Conservation (phyloP, 2,888 invertebrate genomes). For the Melitaea athalia region DNA sequence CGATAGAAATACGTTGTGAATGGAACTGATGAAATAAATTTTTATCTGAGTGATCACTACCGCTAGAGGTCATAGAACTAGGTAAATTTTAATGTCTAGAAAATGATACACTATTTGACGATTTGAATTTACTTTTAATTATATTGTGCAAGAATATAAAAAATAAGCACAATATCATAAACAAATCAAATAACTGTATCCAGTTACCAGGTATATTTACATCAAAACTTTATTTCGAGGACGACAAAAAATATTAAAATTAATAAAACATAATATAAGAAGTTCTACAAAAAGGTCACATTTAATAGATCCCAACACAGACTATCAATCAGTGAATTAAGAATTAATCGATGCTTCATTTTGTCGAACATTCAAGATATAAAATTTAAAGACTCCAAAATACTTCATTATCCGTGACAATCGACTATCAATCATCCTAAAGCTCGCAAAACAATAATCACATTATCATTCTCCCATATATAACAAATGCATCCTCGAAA, state of each 20-base stretch:
- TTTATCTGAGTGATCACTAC: slow-evolving; percentile 22
- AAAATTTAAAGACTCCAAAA: slow-evolving; percentile 62
- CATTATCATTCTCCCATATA: slow-evolving; percentile 79
- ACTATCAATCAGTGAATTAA: slow-evolving; percentile 42
- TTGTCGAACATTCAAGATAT: slow-evolving; percentile 49
- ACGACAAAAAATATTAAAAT: slow-evolving; percentile 28
- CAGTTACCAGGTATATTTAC: not conserved
- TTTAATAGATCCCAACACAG: slow-evolving; percentile 18
- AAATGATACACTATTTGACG: not conserved
- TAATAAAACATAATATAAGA: slow-evolving; percentile 37
- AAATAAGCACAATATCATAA: too few relatives aligned
- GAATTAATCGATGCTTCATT: slow-evolving; percentile 43
- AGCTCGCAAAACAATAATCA: slow-evolving; percentile 81
- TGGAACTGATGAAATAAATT: slow-evolving; percentile 28
- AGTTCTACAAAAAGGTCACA: slow-evolving; percentile 2
- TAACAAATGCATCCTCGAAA: slow-evolving; percentile 76
- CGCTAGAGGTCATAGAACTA: slow-evolving; percentile 5
- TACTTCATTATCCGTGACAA: slow-evolving; percentile 78
- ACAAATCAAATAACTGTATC: too few relatives aligned
- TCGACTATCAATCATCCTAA: slow-evolving; percentile 73
- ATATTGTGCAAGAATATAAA: not conserved
- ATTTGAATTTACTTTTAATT: not conserved
- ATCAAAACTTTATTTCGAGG: not conserved
- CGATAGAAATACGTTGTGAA: slow-evolving; percentile 33
- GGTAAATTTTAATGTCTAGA: not conserved